phyloP scores from a whole-genome alignment of 2,797 vertebrate genomes.

The Spinus pinus region DNA sequence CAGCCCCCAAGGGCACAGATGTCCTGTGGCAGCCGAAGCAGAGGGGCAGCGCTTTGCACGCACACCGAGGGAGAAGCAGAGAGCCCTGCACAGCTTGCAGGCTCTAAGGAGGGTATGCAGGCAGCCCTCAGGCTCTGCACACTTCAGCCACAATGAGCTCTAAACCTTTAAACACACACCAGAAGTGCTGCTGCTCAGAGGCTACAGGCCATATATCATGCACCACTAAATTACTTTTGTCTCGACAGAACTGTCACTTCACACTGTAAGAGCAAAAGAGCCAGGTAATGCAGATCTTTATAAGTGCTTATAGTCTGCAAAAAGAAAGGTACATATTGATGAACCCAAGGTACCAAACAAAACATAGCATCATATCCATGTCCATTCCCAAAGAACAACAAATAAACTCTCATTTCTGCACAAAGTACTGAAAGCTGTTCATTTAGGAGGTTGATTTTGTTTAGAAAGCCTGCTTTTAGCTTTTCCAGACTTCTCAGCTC shows the following conservation, averaged over 20 bases:
- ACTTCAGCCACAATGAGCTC: not conserved
- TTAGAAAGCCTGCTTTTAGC: not conserved
- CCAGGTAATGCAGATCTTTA: not conserved
- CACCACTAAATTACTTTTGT: not conserved
- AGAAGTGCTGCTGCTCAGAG: not conserved
- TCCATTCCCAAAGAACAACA: not conserved
- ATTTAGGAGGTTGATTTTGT: not conserved
- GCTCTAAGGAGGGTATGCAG: fast-evolving
- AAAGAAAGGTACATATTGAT: not conserved
- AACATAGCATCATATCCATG: not conserved
- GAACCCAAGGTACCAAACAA: not conserved
- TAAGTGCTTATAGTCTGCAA: not conserved
- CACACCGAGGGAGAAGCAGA: not conserved
- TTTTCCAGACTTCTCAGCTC: not conserved
- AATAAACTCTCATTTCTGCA: not conserved
- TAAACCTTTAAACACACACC: not conserved
- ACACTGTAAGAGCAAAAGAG: not conserved
- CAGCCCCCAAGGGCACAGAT: not conserved
- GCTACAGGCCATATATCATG: not conserved
- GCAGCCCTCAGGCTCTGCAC: not conserved
- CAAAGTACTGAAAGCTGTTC: not conserved
- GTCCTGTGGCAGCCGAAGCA: not conserved
- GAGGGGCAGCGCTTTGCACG: not conserved
- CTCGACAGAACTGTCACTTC: not conserved
- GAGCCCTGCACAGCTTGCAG: not conserved